Evolutionary conservation across 2,113 vertebrate species (phyloP).

Genomic region (Ailuropoda melanoleuca): DNA sequence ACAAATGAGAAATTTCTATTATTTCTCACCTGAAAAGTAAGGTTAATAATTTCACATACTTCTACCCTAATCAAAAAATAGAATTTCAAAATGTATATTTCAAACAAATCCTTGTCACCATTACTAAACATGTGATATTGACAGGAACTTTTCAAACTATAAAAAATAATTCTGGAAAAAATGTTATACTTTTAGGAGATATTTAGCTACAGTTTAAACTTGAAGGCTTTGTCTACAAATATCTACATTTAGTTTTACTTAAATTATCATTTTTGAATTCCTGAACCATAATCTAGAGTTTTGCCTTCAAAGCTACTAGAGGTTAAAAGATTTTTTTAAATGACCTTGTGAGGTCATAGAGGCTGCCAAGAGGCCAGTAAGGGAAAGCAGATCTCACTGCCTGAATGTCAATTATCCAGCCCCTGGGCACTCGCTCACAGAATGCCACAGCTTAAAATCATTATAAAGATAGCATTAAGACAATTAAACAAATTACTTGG

Average conservation of each 20-base stretch:
- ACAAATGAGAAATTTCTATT: neutral
- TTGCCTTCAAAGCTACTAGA: constrained; percentile 44
- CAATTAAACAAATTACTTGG: constrained; percentile 86
- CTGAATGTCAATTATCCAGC: constrained; percentile 79
- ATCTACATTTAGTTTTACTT: constrained; percentile 8
- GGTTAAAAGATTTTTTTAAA: neutral
- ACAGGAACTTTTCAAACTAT: neutral
- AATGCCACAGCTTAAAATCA: constrained; percentile 86
- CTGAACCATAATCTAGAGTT: neutral
- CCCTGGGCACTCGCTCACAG: constrained; percentile 75
- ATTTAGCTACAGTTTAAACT: constrained; percentile 11
- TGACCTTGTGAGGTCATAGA: neutral
- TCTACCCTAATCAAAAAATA: neutral
- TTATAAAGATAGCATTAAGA: constrained; percentile 81
- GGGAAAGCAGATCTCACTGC: constrained; percentile 80
- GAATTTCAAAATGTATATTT: constrained; percentile 21
- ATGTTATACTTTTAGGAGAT: neutral
- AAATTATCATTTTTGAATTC: constrained; percentile 29
- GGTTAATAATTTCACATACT: neutral
- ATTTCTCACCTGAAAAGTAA: neutral
- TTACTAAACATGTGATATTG: neutral
- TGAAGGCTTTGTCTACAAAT: constrained; percentile 18
- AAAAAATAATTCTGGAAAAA: neutral
- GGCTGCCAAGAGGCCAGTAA: constrained; percentile 54
- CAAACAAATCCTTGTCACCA: neutral